Conservation (phyloP, 1,140 invertebrate genomes). For the Lutraria rhynchaena region DNA sequence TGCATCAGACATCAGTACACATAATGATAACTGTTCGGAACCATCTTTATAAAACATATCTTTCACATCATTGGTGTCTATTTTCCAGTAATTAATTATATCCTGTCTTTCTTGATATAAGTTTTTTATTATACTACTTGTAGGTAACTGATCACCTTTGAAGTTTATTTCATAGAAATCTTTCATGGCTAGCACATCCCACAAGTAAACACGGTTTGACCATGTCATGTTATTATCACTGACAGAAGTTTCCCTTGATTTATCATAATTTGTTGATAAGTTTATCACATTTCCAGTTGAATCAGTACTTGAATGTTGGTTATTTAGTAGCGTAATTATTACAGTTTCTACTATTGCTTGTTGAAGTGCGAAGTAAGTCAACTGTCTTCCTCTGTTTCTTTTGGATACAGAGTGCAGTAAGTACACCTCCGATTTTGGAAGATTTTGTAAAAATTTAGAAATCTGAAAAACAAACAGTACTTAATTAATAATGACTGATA, state of each 20-base stretch:
- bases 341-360: slow-evolving; percentile 16
- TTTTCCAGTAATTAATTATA: slow-evolving; percentile 10
- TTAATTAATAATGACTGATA: too few species aligned
- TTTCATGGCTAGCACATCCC: background rate
- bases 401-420: background rate
- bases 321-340: slow-evolving; percentile 1
- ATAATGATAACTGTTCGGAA: background rate
- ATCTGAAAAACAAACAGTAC: slow-evolving; percentile 8
- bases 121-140: background rate
- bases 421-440: slow-evolving; percentile 22
- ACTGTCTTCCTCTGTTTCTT: background rate
- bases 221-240: too few species aligned
- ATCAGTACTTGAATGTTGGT: background rate
- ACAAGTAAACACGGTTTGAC: slow-evolving; percentile 11
- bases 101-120: background rate
- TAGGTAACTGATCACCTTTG: background rate
- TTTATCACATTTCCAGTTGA: background rate
- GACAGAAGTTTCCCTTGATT: too few species aligned
- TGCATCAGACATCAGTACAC: background rate
- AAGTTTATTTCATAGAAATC: slow-evolving; percentile 18
- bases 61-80: background rate
- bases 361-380: background rate
- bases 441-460: background rate
- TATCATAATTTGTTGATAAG: background rate
- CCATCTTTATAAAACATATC: background rate